Evolutionary conservation across 2,888 invertebrate species (phyloP).

Genomic region (Pseudeuparius sepicola): DNA sequence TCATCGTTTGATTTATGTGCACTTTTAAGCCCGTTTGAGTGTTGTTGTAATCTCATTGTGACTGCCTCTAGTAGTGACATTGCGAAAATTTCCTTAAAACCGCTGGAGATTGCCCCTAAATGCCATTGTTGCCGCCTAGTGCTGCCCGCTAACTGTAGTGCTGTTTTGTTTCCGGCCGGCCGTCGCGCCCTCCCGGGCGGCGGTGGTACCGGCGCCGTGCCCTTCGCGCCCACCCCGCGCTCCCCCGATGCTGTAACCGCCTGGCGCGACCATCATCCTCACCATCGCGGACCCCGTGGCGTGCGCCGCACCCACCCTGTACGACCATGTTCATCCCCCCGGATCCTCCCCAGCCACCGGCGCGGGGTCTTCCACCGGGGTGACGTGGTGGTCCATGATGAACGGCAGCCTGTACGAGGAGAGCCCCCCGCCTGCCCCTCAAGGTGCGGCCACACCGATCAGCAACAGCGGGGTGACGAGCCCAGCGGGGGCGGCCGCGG

Average conservation of each 20-base stretch:
- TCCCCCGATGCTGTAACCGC: conserved; percentile 35
- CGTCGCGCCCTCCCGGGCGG: conserved; percentile 25
- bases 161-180: conserved; percentile 26
- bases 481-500: too few relatives aligned
- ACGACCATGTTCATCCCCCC: conserved; percentile 68
- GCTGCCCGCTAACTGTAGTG: conserved; percentile 27
- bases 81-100: too few relatives aligned
- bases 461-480: conserved; percentile 46
- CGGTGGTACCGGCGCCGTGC: conserved; percentile 24
- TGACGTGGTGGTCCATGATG: conserved; percentile 79
- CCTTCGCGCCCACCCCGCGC: conserved; percentile 23
- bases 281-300: conserved; percentile 66
- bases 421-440: conserved; percentile 45
- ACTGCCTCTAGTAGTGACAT: conserved; percentile 12
- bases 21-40: too few relatives aligned
- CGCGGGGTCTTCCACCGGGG: conserved; percentile 75
- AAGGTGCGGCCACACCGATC: conserved; percentile 42
- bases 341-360: conserved; percentile 69
- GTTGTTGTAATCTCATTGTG: conserved; percentile 26
- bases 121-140: conserved; percentile 17
- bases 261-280: conserved; percentile 46
- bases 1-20: conserved; percentile 29
- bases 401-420: conserved; percentile 74
- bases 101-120: conserved; percentile 20
- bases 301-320: conserved; percentile 67